Percentiles rank a stretch among this genome's conserved stretches.
Evolutionary conservation across 2,113 vertebrate genomes (phyloP).

Genomic region (Ibidorhyncha struthersii): DNA sequence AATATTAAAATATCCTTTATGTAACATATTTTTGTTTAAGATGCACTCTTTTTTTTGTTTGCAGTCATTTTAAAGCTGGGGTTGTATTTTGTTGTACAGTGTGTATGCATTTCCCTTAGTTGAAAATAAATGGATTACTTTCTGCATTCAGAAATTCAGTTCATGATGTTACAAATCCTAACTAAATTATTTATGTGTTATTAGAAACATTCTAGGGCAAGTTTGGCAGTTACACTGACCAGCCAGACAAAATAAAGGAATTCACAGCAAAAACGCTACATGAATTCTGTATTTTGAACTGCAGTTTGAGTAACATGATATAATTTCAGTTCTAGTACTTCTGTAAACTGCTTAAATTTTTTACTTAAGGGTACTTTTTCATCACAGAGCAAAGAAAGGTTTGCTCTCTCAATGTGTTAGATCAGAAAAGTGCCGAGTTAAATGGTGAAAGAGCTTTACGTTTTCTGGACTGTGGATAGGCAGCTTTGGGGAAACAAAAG

Average conservation of each 20-base stretch:
- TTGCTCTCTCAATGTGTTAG: background rate
- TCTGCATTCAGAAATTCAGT: background rate
- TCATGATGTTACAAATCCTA: background rate
- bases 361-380: background rate
- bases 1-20: background rate
- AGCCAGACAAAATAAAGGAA: background rate
- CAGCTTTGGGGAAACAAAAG: background rate
- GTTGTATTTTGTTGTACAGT: background rate
- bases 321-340: background rate
- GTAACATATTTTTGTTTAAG: background rate
- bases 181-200: background rate
- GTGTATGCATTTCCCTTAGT: background rate
- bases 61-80: background rate
- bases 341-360: background rate
- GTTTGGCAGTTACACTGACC: background rate
- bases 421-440: background rate
- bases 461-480: background rate
- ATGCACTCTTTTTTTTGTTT: background rate
- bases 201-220: background rate
- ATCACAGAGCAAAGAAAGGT: background rate
- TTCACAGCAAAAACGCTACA: background rate
- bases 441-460: background rate
- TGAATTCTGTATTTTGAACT: background rate
- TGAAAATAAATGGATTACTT: background rate
- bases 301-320: background rate